phyloP scores from a whole-genome alignment of 92 coral and sea anemone species.

The Parazoanthus darwini region DNA sequence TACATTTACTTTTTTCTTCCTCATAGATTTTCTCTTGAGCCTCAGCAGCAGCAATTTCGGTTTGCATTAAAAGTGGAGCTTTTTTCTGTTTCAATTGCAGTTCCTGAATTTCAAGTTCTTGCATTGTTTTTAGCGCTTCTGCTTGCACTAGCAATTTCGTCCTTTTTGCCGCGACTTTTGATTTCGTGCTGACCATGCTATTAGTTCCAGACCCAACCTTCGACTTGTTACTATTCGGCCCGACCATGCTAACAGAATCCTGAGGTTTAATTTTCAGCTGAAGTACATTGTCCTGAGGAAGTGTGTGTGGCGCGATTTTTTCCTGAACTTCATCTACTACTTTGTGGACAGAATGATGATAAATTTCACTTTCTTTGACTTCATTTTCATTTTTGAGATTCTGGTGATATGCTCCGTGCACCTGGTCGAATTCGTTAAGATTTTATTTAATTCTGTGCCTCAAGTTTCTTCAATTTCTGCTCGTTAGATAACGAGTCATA shows the following conservation, averaged over 20 bases:
- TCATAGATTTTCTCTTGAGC: constrained; percentile 23
- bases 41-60: constrained; percentile 37
- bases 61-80: constrained; percentile 19
- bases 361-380: background rate
- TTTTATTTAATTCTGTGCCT: background rate
- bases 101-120: constrained; percentile 41
- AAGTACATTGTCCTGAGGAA: background rate
- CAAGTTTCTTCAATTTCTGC: background rate
- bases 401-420: background rate
- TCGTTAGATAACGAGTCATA: too few relatives aligned
- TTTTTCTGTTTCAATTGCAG: constrained; percentile 41
- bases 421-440: background rate
- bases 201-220: constrained; percentile 11
- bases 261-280: background rate
- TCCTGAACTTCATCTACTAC: constrained; percentile 17
- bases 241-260: background rate
- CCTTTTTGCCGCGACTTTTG: constrained; percentile 19
- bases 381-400: background rate
- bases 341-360: background rate
- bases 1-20: background rate
- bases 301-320: background rate
- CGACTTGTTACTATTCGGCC: background rate
- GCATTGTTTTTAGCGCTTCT: constrained; percentile 30
- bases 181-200: constrained; percentile 18
- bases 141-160: constrained; percentile 33